A percentile compares a stretch with the other conserved stretches of the same genome.
phyloP scores from a whole-genome alignment of 2,113 vertebrate genomes.

The Corvus cornix region DNA sequence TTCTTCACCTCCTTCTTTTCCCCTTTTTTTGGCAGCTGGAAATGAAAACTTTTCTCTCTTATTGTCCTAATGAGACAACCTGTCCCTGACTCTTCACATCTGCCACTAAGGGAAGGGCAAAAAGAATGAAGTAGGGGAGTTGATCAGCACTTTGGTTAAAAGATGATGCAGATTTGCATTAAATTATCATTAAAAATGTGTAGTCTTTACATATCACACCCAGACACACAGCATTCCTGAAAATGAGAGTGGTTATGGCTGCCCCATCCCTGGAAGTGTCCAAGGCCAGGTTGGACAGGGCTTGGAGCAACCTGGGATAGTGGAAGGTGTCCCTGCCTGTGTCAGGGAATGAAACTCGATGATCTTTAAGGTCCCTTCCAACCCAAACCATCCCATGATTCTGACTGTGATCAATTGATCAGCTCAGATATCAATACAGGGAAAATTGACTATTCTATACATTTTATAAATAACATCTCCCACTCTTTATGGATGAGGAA shows the following conservation, averaged over 20 bases:
- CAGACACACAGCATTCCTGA: background rate
- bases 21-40: background rate
- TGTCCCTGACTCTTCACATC: background rate
- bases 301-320: background rate
- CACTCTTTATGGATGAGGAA: background rate
- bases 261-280: background rate
- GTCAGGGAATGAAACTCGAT: background rate
- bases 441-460: background rate
- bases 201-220: background rate
- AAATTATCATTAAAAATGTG: background rate
- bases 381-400: background rate
- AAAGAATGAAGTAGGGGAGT: background rate
- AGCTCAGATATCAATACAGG: background rate
- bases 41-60: background rate
- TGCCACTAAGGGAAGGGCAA: background rate
- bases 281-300: background rate
- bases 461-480: background rate
- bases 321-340: background rate
- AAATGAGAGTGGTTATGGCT: background rate
- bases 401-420: background rate
- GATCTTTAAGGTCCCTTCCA: background rate
- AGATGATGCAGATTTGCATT: background rate
- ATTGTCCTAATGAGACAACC: fast-evolving
- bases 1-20: background rate
- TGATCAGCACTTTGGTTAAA: background rate